phyloP scores from a whole-genome alignment of 2,888 invertebrate genomes.

The Lycocerus yunnanus region DNA sequence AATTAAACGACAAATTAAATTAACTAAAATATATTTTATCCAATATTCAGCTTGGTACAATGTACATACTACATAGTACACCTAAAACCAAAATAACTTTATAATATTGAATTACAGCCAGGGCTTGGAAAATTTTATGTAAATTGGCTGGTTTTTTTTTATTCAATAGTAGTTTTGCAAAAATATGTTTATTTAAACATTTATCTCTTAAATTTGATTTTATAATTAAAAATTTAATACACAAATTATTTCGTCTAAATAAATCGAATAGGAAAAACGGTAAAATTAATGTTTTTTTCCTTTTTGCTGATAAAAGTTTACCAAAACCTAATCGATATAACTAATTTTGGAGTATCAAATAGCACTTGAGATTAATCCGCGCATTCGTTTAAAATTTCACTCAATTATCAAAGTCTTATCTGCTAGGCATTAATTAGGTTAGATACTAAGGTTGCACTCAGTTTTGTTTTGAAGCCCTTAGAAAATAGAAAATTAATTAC shows the following conservation, averaged over 20 bases:
- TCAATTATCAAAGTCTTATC: background rate
- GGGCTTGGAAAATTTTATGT: background rate
- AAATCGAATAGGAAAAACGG: background rate
- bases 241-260: no score
- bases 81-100: background rate
- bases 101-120: background rate
- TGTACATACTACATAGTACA: no score
- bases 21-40: background rate
- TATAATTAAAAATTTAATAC: background rate
- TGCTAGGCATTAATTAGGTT: background rate
- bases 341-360: background rate
- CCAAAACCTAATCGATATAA: background rate
- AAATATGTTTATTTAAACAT: background rate
- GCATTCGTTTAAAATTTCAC: background rate
- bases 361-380: background rate
- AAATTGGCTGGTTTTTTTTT: background rate
- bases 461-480: conserved; percentile 3
- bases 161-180: background rate
- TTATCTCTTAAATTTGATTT: background rate
- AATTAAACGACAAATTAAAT: background rate
- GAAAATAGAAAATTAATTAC: conserved; percentile 4
- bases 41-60: background rate
- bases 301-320: background rate
- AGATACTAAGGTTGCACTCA: conserved; percentile 8
- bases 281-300: background rate